Evolutionary conservation across 1,140 invertebrate species (phyloP).

Genomic region (Nephotettix cincticeps): DNA sequence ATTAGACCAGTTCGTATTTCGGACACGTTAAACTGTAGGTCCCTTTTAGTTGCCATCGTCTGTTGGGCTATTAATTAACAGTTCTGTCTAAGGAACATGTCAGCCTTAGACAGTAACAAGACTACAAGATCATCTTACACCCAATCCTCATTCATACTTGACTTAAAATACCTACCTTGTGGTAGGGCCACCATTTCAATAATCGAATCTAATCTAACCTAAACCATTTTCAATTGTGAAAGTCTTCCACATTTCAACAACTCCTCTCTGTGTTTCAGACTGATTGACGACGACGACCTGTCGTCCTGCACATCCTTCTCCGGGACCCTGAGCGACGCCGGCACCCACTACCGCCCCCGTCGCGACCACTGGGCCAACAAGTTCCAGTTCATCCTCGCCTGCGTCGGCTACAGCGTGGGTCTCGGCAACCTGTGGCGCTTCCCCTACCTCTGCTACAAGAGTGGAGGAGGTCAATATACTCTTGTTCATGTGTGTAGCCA

Average conservation of each 20-base stretch:
- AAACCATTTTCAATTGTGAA: not conserved
- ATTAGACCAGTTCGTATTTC: no score
- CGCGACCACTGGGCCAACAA: constrained; percentile 86
- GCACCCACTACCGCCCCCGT: constrained; percentile 20
- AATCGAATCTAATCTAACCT: no score
- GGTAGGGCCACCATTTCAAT: no score
- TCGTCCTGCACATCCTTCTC: constrained; percentile 31
- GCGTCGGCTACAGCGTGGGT: constrained; percentile 89
- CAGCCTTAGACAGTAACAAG: no score
- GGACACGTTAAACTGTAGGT: no score
- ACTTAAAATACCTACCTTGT: no score
- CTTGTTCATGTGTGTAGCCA: constrained; percentile 21
- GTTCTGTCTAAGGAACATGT: no score
- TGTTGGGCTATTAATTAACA: no score
- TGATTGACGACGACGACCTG: constrained; percentile 31
- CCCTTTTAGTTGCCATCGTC: no score
- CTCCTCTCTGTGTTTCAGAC: constrained; percentile 13
- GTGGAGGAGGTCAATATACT: constrained; percentile 67
- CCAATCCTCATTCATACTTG: no score
- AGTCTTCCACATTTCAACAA: not conserved
- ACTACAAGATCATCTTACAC: no score
- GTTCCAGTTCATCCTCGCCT: constrained; percentile 86
- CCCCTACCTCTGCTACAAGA: constrained; percentile 81
- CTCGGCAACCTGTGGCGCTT: constrained; percentile 91
- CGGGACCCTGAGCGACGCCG: constrained; percentile 31